Percentiles rank a stretch among this genome's conserved stretches.
phyloP scores from a whole-genome alignment of 2,888 invertebrate species.

The Chrysodeixis includens region DNA sequence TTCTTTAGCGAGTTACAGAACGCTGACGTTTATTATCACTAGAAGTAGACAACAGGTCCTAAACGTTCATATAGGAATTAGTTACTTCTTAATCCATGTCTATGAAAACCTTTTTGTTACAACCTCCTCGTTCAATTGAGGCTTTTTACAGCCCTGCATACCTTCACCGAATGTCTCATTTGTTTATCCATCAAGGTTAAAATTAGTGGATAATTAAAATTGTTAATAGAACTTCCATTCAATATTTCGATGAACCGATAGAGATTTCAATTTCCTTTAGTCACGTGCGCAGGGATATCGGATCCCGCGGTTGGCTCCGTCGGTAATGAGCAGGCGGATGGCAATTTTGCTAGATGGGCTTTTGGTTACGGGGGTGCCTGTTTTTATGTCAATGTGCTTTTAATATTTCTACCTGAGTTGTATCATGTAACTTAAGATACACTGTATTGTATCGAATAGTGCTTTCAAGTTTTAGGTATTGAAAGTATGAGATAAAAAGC shows the following conservation, averaged over 20 bases:
- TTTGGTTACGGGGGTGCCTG: slow-evolving; percentile 80
- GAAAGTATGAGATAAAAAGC: neutral
- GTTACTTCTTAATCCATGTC: too few relatives aligned
- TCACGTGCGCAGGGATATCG: slow-evolving; percentile 87
- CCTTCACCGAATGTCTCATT: too few relatives aligned
- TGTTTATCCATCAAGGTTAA: slow-evolving; percentile 9
- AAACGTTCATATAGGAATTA: too few relatives aligned
- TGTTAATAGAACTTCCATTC: slow-evolving; percentile 76
- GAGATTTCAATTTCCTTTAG: slow-evolving; percentile 89
- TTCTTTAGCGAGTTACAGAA: too few relatives aligned
- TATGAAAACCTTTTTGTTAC: neutral
- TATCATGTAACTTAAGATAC: slow-evolving; percentile 60
- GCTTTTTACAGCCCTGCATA: too few relatives aligned
- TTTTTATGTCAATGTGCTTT: slow-evolving; percentile 83
- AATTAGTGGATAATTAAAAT: slow-evolving; percentile 70
- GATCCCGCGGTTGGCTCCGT: slow-evolving; percentile 85
- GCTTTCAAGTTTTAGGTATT: slow-evolving; percentile 19
- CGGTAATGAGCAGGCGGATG: slow-evolving; percentile 88
- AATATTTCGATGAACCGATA: slow-evolving; percentile 88
- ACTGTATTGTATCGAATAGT: slow-evolving; percentile 60
- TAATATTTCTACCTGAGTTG: slow-evolving; percentile 75
- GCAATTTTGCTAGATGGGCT: slow-evolving; percentile 87
- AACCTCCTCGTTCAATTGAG: neutral
- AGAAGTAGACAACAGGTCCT: too few relatives aligned
- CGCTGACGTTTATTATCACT: too few relatives aligned